Percentiles rank a stretch among this genome's conserved stretches.
Evolutionary conservation across 2,888 invertebrate species (phyloP).

Genomic region (Elmis aenea): DNA sequence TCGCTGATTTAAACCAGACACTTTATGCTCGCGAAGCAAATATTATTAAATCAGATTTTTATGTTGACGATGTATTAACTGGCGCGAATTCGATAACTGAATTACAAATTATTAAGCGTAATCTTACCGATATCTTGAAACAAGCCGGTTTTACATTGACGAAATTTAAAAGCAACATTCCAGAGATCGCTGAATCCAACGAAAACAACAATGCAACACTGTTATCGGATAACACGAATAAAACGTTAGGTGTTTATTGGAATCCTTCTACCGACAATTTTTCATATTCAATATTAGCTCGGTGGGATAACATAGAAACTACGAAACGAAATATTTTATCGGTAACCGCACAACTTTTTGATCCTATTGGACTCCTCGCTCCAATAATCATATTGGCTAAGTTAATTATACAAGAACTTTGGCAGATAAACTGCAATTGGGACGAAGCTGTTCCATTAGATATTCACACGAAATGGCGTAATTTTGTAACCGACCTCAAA

Average conservation of each 20-base stretch:
- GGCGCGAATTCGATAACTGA: background rate
- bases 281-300: no score
- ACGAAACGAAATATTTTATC: constrained; percentile 14
- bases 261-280: no score
- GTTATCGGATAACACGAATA: background rate
- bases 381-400: constrained; percentile 1
- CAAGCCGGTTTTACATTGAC: background rate
- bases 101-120: no score
- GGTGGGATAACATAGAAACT: no score
- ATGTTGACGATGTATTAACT: constrained; percentile 3
- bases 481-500: background rate
- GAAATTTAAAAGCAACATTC: background rate
- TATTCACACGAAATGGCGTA: background rate
- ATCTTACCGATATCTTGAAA: background rate
- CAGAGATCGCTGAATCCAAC: background rate
- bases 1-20: constrained; percentile 8
- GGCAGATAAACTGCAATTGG: background rate
- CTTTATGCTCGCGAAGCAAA: background rate
- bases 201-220: background rate
- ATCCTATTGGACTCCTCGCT: constrained; percentile 1
- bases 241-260: constrained; percentile 9
- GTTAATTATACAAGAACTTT: no score
- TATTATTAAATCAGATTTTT: constrained; percentile 6
- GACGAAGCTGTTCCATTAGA: background rate
- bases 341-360: constrained; percentile 4